A percentile compares a stretch with the other conserved stretches of the same genome.
Conservation (phyloP, 2,113 vertebrate species). For the Tricholaema leucomelas region DNA sequence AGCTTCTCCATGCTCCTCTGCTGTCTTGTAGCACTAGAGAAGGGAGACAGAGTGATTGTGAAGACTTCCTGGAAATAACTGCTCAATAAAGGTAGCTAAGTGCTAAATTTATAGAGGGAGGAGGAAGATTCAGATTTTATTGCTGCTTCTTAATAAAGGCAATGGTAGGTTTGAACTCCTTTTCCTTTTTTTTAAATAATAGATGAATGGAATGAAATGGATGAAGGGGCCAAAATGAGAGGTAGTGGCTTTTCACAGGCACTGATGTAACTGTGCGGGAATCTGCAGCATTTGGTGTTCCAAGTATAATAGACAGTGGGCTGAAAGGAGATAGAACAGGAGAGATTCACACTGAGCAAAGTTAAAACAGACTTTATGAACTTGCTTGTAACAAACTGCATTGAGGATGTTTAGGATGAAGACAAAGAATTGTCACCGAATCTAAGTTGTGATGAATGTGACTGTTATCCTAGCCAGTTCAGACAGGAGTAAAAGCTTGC, state of each 20-base stretch:
- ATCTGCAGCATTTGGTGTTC: neutral
- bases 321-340: neutral
- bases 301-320: neutral
- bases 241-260: neutral
- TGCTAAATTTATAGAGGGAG: neutral
- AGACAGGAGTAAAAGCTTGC: constrained; percentile 10
- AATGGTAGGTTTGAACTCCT: neutral
- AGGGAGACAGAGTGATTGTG: neutral
- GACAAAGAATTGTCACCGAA: neutral
- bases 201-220: neutral
- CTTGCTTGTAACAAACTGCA: neutral
- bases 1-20: neutral
- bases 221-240: neutral
- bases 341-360: neutral
- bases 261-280: neutral
- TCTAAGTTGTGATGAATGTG: neutral
- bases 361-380: neutral
- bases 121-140: neutral
- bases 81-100: neutral
- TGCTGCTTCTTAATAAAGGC: neutral
- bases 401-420: neutral
- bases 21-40: neutral
- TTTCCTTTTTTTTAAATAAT: neutral
- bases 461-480: neutral
- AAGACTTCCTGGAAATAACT: neutral